Evolutionary conservation across 1,140 invertebrate genomes (phyloP).

Genomic region (Philotrypesis tridentata): DNA sequence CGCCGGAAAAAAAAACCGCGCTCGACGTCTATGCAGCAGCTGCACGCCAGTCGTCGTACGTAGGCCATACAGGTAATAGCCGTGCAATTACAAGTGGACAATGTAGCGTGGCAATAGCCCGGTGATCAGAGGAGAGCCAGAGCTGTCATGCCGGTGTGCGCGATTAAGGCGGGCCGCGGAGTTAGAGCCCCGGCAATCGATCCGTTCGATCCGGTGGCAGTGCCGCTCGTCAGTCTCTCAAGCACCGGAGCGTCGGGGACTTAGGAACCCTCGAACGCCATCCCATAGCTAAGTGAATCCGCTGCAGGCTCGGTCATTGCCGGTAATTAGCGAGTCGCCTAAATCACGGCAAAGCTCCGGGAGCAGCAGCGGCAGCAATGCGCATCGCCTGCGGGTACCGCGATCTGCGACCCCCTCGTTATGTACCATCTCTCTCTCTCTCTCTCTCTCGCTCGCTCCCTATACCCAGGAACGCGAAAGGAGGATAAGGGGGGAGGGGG

Average conservation of each 20-base stretch:
- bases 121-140: not conserved
- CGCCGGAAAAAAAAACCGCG: too few relatives aligned
- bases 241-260: conserved; percentile 15
- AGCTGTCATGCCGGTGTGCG: too few relatives aligned
- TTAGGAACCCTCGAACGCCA: not conserved
- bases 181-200: not conserved
- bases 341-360: conserved; percentile 60
- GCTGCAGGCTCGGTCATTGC: conserved; percentile 58
- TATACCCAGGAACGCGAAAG: not conserved
- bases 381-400: conserved; percentile 60
- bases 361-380: not conserved
- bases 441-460: conserved; percentile 1
- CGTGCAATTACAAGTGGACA: conserved; percentile 21
- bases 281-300: conserved; percentile 59
- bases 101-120: not conserved
- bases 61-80: too few relatives aligned
- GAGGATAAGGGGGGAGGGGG: not conserved
- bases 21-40: too few relatives aligned
- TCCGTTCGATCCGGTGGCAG: conserved; percentile 8
- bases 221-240: not conserved
- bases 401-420: conserved; percentile 48
- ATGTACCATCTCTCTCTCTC: conserved; percentile 17
- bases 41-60: too few relatives aligned
- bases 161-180: not conserved
- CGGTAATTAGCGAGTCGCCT: conserved; percentile 66